phyloP scores from a whole-genome alignment of 2,888 invertebrate genomes.

The Erebia palarica region DNA sequence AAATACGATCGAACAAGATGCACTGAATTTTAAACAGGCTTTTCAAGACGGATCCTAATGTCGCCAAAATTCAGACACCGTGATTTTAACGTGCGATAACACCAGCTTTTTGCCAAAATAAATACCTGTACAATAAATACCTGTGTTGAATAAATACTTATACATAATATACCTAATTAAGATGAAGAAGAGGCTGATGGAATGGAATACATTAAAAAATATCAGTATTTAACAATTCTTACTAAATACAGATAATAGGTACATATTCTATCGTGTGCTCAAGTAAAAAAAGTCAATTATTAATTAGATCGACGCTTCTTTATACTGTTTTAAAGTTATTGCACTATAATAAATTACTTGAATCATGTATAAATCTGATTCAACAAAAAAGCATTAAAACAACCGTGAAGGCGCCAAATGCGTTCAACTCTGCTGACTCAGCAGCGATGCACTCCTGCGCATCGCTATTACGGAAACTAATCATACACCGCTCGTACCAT shows the following conservation, averaged over 20 bases:
- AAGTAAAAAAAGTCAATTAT: no score
- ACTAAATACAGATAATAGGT: no score
- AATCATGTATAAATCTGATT: background rate
- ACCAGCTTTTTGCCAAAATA: background rate
- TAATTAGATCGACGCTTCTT: background rate
- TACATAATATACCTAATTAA: no score
- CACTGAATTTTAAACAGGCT: slow-evolving; percentile 21
- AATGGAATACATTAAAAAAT: background rate
- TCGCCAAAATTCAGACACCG: slow-evolving; percentile 9
- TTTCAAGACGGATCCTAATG: background rate
- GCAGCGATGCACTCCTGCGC: slow-evolving; percentile 62
- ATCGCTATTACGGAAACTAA: slow-evolving; percentile 66
- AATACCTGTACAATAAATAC: background rate
- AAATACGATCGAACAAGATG: slow-evolving; percentile 68
- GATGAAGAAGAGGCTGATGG: background rate
- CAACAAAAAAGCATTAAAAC: slow-evolving; percentile 29
- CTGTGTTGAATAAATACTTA: background rate
- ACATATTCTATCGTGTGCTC: no score
- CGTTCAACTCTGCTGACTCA: slow-evolving; percentile 76
- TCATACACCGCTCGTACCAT: slow-evolving; percentile 53
- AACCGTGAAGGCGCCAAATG: slow-evolving; percentile 61
- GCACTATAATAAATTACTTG: background rate
- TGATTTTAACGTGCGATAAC: background rate
- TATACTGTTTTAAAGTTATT: background rate
- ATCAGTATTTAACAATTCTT: background rate